A percentile compares a stretch with the other conserved stretches of the same genome.
These are phyloP conservation scores for Apeltes quadracus DNA, from an alignment of 2,113 vertebrate species.

Conservation along the genomic window DNA sequence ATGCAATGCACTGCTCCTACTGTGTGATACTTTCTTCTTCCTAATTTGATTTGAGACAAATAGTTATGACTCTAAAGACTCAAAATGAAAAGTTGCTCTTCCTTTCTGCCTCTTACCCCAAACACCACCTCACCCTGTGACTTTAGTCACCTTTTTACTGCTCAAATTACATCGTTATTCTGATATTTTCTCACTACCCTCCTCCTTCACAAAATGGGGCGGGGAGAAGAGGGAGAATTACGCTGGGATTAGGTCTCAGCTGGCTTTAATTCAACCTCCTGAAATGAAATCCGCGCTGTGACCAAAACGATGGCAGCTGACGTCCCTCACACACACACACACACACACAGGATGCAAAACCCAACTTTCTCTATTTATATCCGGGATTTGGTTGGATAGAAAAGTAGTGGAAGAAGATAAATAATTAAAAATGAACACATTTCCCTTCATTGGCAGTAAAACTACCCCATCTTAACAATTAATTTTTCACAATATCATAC, in stretches of 20 bases:
- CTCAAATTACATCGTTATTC: conserved; percentile 25
- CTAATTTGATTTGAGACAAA: neutral
- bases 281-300: conserved; percentile 63
- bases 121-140: neutral
- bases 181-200: conserved; percentile 16
- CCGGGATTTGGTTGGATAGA: conserved; percentile 14
- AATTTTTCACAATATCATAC: neutral
- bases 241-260: conserved; percentile 69
- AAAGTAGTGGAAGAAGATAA: conserved; percentile 2
- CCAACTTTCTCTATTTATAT: conserved; percentile 16
- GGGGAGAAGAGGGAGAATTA: conserved; percentile 47
- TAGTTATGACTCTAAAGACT: neutral
- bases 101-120: neutral
- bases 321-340: conserved; percentile 18
- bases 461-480: neutral
- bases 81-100: neutral
- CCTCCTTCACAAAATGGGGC: conserved; percentile 42
- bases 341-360: conserved; percentile 18
- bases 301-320: conserved; percentile 52
- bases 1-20: no score
- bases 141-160: conserved; percentile 33
- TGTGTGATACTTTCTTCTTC: no score
- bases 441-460: neutral
- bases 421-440: neutral
- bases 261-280: conserved; percentile 72